phyloP scores from a whole-genome alignment of 30 jellyfish, hydroid and myxozoan species.

The Sanderia malayensis region DNA sequence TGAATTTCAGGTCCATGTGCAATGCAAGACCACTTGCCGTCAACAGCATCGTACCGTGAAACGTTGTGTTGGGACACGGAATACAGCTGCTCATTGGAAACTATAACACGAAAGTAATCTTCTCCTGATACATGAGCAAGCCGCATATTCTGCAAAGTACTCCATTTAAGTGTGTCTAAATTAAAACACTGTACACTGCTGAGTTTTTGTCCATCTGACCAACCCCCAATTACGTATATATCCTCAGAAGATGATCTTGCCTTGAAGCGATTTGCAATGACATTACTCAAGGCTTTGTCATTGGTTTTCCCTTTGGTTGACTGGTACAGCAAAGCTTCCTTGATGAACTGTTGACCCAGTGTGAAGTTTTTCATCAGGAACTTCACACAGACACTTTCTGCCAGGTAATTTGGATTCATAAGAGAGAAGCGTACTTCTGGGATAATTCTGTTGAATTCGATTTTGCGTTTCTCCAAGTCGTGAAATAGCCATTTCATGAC shows the following conservation, averaged over 20 bases:
- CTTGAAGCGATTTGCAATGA: conserved; percentile 41
- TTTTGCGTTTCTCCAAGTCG: conserved; percentile 58
- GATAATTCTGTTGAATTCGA: conserved; percentile 31
- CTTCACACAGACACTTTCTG: conserved; percentile 64
- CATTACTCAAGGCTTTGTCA: conserved; percentile 3
- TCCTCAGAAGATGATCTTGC: conserved; percentile 89
- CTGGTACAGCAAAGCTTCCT: conserved; percentile 64
- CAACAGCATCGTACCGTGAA: conserved; percentile 85
- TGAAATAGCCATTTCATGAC: conserved; percentile 81
- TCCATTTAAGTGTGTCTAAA: conserved; percentile 92
- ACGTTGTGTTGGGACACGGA: conserved; percentile 76
- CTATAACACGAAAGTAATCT: conserved; percentile 91
- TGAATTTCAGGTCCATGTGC: conserved; percentile 97
- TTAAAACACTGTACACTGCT: conserved; percentile 94
- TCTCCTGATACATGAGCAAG: conserved; percentile 80
- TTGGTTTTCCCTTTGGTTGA: conserved; percentile 8
- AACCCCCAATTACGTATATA: conserved; percentile 93
- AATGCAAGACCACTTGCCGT: conserved; percentile 67
- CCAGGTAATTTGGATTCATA: conserved; percentile 64
- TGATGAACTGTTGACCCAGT: conserved; percentile 50
- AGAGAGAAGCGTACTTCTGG: conserved; percentile 75
- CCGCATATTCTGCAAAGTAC: conserved; percentile 71
- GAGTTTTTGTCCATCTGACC: conserved; percentile 97
- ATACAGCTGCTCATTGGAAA: conserved; percentile 79
- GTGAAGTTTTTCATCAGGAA: conserved; percentile 63